Evolutionary conservation across 1,140 invertebrate species (phyloP).

Genomic region (Lasioglossum albipes): DNA sequence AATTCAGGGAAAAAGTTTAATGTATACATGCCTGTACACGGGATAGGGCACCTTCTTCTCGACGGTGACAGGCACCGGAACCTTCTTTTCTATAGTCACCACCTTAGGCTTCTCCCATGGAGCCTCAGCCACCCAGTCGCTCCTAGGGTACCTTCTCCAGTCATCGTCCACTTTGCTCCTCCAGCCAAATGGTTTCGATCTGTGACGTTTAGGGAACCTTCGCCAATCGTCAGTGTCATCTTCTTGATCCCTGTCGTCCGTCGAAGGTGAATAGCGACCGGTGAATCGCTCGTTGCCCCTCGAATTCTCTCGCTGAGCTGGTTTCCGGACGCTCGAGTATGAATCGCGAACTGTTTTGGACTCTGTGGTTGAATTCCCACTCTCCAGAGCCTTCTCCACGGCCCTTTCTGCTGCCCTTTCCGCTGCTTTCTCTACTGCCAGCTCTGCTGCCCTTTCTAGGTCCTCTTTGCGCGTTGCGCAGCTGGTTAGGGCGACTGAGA

Average conservation of each 20-base stretch:
- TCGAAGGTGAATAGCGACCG: not conserved
- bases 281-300: not conserved
- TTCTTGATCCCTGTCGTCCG: not conserved
- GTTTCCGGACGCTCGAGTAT: constrained; percentile 70
- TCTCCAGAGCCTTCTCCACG: constrained; percentile 74
- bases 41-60: constrained; percentile 82
- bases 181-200: not conserved
- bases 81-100: constrained; percentile 82
- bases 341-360: constrained; percentile 72
- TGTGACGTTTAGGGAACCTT: not conserved
- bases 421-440: constrained; percentile 75
- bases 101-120: constrained; percentile 63
- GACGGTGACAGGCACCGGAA: constrained; percentile 85
- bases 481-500: constrained; percentile 52
- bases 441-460: constrained; percentile 74
- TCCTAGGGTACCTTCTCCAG: constrained; percentile 43
- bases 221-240: constrained; percentile 27
- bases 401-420: constrained; percentile 76
- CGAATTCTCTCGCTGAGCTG: constrained; percentile 23
- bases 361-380: constrained; percentile 72
- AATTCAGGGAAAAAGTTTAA: no score
- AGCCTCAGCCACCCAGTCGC: not conserved
- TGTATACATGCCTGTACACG: constrained; percentile 76
- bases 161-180: not conserved
- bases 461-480: constrained; percentile 67